These are phyloP conservation scores for Prunella strophiata DNA, from an alignment of 2,797 vertebrate genomes.

Conservation along the genomic window DNA sequence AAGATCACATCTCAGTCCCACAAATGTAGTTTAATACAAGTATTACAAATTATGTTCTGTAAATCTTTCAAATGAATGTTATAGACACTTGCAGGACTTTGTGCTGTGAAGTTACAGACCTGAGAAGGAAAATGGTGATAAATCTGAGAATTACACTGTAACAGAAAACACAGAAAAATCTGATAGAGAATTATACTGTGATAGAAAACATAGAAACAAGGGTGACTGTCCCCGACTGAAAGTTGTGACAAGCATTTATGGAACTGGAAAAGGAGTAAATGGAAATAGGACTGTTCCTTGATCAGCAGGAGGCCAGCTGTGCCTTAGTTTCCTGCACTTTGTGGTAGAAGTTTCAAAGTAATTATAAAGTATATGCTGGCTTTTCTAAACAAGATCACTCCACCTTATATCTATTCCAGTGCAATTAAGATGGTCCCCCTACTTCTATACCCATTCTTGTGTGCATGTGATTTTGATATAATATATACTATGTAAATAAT, in stretches of 20 bases:
- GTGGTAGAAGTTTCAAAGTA: background rate
- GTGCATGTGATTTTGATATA: fast-evolving
- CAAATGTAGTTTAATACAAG: background rate
- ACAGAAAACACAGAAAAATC: background rate
- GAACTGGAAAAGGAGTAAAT: background rate
- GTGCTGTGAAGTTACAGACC: background rate
- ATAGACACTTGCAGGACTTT: background rate
- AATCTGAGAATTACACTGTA: background rate
- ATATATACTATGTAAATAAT: too few relatives aligned
- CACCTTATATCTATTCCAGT: background rate
- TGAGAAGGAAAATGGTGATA: background rate
- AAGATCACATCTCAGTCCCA: background rate
- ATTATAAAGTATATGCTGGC: background rate
- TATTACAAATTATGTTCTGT: fast-evolving
- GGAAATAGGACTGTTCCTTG: background rate
- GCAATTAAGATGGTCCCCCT: background rate
- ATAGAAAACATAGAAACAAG: background rate
- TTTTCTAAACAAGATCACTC: background rate
- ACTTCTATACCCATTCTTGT: background rate
- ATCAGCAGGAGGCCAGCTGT: background rate
- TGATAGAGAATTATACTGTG: background rate
- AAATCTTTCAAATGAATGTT: background rate
- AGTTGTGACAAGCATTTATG: background rate
- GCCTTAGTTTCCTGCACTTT: background rate
- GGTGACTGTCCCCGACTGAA: background rate